Percentiles rank a stretch among this genome's conserved stretches.
phyloP scores from a whole-genome alignment of 2,888 invertebrate genomes.

The Agrochola lota region DNA sequence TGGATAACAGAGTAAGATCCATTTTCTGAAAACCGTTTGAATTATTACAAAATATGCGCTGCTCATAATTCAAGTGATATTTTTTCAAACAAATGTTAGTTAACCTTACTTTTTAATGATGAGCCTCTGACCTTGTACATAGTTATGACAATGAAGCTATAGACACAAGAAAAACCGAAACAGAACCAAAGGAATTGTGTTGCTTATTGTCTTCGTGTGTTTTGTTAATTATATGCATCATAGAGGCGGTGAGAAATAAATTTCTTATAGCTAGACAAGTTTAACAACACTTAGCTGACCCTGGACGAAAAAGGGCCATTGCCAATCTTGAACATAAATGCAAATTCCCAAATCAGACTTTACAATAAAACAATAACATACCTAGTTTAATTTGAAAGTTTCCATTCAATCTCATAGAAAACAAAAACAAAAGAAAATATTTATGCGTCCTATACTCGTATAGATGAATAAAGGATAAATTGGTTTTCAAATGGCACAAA shows the following conservation, averaged over 20 bases:
- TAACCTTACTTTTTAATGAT: background rate
- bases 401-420: background rate
- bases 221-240: conserved; percentile 10
- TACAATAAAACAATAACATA: background rate
- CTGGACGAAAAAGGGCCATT: background rate
- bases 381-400: conserved; percentile 24
- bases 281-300: background rate
- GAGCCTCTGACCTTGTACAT: background rate
- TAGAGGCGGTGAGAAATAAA: conserved; percentile 25
- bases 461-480: background rate
- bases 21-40: background rate
- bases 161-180: conserved; percentile 3
- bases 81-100: background rate
- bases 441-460: no score
- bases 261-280: background rate
- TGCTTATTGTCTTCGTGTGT: conserved; percentile 28
- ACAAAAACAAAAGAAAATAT: background rate
- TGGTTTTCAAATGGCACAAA: conserved; percentile 3
- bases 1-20: background rate
- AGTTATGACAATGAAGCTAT: conserved; percentile 12
- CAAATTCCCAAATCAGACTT: background rate
- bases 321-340: background rate
- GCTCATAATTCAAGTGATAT: background rate
- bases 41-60: background rate
- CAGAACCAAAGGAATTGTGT: conserved; percentile 6